phyloP scores from a whole-genome alignment of 2,797 vertebrate species.

The Anguilla marmorata region DNA sequence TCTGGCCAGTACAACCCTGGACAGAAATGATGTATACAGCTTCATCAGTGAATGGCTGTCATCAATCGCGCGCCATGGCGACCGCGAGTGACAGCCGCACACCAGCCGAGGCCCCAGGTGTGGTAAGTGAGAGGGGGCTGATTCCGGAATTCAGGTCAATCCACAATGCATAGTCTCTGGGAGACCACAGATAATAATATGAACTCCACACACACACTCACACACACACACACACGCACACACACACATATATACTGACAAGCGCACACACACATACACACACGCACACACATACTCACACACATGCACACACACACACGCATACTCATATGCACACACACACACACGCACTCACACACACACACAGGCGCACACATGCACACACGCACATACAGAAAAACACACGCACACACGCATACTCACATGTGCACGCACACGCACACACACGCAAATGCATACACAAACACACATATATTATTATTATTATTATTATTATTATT shows the following conservation, averaged over 20 bases:
- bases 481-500: too few relatives aligned
- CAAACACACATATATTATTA: neutral
- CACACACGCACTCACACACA: too few relatives aligned
- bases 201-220: neutral
- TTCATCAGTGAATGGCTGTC: constrained; percentile 99
- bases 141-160: constrained; percentile 94
- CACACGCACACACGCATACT: too few relatives aligned
- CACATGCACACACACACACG: too few relatives aligned
- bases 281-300: too few relatives aligned
- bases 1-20: constrained; percentile 98
- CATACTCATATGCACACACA: too few relatives aligned
- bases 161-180: constrained; percentile 77
- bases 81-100: constrained; percentile 91
- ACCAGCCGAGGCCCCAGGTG: constrained; percentile 94
- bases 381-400: too few relatives aligned
- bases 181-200: constrained; percentile 79
- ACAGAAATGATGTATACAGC: constrained; percentile 99
- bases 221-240: neutral
- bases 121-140: constrained; percentile 72
- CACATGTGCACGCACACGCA: neutral
- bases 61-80: constrained; percentile 93
- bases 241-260: neutral
- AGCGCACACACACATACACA: too few relatives aligned
- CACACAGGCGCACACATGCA: too few relatives aligned
- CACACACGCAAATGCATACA: neutral